Evolutionary conservation across 2,888 invertebrate genomes (phyloP).

Genomic region (Chrysodeixis includens): DNA sequence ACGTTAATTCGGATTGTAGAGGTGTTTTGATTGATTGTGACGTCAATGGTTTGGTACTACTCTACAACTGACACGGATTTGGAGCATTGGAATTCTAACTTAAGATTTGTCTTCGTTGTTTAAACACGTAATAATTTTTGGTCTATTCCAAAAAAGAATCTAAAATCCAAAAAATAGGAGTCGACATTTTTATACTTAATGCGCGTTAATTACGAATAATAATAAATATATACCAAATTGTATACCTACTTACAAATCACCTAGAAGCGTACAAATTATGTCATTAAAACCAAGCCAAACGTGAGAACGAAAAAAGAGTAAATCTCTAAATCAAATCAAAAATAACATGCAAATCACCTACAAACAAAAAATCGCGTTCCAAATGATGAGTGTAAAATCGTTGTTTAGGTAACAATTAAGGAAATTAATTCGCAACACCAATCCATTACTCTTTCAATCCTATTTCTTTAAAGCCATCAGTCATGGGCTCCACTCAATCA

Average conservation of each 20-base stretch:
- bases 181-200: too few relatives aligned
- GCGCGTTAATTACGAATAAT: too few relatives aligned
- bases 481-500: constrained; percentile 64
- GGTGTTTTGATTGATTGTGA: background rate
- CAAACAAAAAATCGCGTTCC: constrained; percentile 8
- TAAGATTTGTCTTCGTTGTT: too few relatives aligned
- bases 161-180: too few relatives aligned
- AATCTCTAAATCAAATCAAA: background rate
- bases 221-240: too few relatives aligned
- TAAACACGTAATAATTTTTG: too few relatives aligned
- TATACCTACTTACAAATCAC: too few relatives aligned
- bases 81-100: too few relatives aligned
- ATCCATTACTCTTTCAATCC: constrained; percentile 42
- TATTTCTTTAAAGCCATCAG: constrained; percentile 49
- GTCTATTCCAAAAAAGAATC: too few relatives aligned
- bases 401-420: constrained; percentile 49
- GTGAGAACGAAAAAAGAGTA: background rate
- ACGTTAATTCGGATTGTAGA: background rate
- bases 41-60: background rate
- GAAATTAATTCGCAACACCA: constrained; percentile 64
- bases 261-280: too few relatives aligned
- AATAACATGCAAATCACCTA: background rate
- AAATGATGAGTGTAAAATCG: constrained; percentile 44
- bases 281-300: background rate
- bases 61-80: background rate